These are phyloP conservation scores for Cyphomyrmex costatus DNA, from an alignment of 1,140 invertebrate genomes.

Conservation along the genomic window DNA sequence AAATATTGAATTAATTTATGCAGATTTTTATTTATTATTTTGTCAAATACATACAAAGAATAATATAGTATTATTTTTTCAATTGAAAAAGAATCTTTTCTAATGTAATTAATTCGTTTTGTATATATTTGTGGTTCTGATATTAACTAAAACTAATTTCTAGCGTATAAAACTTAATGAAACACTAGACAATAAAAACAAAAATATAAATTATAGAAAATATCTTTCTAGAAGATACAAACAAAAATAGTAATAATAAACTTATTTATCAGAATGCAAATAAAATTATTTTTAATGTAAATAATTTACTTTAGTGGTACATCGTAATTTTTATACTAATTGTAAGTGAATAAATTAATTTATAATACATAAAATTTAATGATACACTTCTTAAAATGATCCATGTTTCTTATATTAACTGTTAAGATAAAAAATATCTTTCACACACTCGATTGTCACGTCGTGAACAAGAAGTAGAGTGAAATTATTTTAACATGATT, in stretches of 20 bases:
- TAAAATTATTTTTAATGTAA: too few relatives aligned
- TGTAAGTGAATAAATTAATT: slow-evolving; percentile 25
- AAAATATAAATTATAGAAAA: too few relatives aligned
- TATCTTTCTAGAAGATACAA: too few relatives aligned
- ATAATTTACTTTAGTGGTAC: neutral
- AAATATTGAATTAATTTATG: too few relatives aligned
- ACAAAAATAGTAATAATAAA: too few relatives aligned
- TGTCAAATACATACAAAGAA: neutral
- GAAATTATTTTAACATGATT: neutral
- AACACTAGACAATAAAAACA: too few relatives aligned
- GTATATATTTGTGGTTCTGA: neutral
- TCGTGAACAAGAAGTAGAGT: neutral
- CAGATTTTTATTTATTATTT: too few relatives aligned
- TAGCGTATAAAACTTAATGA: neutral
- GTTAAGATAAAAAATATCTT: neutral
- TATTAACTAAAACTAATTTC: slow-evolving; percentile 15
- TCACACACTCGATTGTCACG: neutral
- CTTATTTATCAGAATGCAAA: too few relatives aligned
- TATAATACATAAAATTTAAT: neutral
- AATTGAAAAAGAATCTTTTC: neutral
- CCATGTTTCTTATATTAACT: neutral
- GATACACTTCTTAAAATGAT: neutral
- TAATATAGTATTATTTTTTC: slow-evolving; percentile 2
- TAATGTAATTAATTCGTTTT: neutral
- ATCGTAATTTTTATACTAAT: neutral